Conservation (phyloP, 1,140 invertebrate species). For the Bathynomus jamesi region DNA sequence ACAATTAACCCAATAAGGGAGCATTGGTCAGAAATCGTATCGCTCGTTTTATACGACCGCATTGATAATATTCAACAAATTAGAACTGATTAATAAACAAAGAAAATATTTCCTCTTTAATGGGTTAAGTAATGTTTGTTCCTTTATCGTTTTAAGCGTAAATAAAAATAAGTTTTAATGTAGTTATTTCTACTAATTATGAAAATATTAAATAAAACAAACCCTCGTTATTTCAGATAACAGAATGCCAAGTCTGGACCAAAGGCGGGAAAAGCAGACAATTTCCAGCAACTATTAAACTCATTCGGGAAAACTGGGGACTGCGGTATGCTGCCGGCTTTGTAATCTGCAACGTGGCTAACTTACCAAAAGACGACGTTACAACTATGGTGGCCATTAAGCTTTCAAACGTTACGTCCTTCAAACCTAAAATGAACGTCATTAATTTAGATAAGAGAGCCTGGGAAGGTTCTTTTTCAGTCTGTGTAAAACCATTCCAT, state of each 20-base stretch:
- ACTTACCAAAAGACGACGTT: background rate
- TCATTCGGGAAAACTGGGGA: constrained; percentile 88
- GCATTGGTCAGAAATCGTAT: too few species aligned
- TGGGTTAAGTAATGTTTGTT: background rate
- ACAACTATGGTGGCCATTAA: background rate
- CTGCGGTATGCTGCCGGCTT: constrained; percentile 84
- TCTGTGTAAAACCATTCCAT: constrained; percentile 91
- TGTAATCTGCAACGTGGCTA: constrained; percentile 18
- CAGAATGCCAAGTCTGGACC: background rate
- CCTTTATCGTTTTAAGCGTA: background rate
- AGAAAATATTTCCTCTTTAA: background rate
- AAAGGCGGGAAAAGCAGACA: background rate
- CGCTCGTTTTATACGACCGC: too few species aligned
- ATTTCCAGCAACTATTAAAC: constrained; percentile 42
- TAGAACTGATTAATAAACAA: background rate
- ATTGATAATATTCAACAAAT: background rate
- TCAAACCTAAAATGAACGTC: constrained; percentile 3
- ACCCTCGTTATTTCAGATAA: background rate
- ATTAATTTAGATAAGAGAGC: background rate
- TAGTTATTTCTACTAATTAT: background rate
- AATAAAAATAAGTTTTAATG: background rate
- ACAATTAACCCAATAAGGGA: too few species aligned
- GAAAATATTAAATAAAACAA: background rate
- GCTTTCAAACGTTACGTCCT: background rate
- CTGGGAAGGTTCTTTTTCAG: constrained; percentile 55